Base-by-base conservation (phyloP, 2,797 vertebrate genomes). In the Halcyon badia region DNA sequence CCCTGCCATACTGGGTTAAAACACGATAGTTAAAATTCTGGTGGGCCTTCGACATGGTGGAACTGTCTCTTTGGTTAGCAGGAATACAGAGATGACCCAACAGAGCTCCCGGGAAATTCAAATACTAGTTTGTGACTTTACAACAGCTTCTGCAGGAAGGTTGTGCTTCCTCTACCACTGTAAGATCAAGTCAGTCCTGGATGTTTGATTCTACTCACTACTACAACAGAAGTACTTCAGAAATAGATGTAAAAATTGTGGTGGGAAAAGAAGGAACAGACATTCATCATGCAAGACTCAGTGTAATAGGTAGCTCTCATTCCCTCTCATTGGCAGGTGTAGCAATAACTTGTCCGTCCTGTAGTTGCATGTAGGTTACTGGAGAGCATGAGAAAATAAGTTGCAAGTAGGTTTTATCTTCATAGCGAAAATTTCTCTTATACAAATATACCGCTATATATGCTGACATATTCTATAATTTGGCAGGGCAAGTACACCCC, bases 21-120 rank as follows among this genome's bases (percentile, higher is more conserved):
- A 88, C n/a, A n/a, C 5, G 0, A 0, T 14, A 52, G 51, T 71
- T 86, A 52, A 72, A 61, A 44, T 65, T 33, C 48, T 68, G 57
- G 56, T 85, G 60, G 73, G n/a, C 60, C 0, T 0, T 80, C 46
- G 46, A 44, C 5, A 4, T 61, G 5, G 1, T 61, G 5, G 1
- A 54, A 80, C 72, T 39, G 2, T 66, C 48, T 68, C 49, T 76
- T 69, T 42, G 39, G 24, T 71, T 71, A 85, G 25, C 28, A 89
- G 49, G 83, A 81, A 26, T 3, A 5, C 10, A 19, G 21, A 54
- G 26, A 14, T 1, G 1, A 68, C 46, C 26, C 11, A 33, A 37
- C 33, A 51, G 3, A 76, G 9, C 22, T 19, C 61, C 26, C 14
- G 60, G 9, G 48, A 86, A 61, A 68, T 78, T 52, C 6, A 83